These are phyloP conservation scores for Etia nguti DNA, from an alignment of 2,113 vertebrate genomes.

Conservation along the genomic window DNA sequence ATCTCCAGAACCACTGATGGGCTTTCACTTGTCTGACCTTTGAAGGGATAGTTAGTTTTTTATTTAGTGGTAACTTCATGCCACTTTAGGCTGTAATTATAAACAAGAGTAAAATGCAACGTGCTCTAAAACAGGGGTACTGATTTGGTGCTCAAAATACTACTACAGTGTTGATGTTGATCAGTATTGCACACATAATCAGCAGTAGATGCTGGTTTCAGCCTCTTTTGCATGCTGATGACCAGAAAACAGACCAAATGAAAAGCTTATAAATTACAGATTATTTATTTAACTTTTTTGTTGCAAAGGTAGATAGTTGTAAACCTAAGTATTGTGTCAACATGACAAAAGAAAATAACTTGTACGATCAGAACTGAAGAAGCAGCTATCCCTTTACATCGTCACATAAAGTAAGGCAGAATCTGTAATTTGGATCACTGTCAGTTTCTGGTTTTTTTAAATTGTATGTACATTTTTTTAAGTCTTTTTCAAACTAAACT, in stretches of 20 bases:
- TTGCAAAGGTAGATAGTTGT: background rate
- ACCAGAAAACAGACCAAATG: background rate
- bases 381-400: conserved; percentile 46
- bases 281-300: background rate
- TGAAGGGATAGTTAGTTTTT: conserved; percentile 46
- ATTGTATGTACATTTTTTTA: background rate
- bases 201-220: background rate
- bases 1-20: conserved; percentile 12
- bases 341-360: background rate
- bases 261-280: background rate
- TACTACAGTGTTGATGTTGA: background rate
- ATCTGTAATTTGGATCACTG: background rate
- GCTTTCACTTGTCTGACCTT: conserved; percentile 15
- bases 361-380: background rate
- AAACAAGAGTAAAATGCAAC: background rate
- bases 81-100: background rate
- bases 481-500: conserved; percentile 12
- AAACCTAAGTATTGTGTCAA: background rate
- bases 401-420: background rate
- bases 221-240: background rate
- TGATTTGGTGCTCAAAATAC: background rate
- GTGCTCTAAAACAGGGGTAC: background rate
- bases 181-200: background rate
- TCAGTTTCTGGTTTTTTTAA: background rate
- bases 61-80: background rate